phyloP scores from a whole-genome alignment of 1,140 invertebrate genomes.

The Macrocentrus cingulum region DNA sequence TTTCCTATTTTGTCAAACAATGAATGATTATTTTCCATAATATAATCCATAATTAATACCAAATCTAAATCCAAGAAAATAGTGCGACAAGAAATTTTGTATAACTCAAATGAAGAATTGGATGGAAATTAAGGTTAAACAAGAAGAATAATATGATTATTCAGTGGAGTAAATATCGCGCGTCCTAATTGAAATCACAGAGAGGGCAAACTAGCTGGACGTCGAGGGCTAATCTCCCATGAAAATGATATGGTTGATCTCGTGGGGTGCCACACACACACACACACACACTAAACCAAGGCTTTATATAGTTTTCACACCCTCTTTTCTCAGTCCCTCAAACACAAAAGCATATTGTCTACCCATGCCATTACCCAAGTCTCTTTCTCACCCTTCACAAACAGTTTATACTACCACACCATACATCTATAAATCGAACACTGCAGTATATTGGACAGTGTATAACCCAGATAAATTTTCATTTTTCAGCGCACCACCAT shows the following conservation, averaged over 20 bases:
- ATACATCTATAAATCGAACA: no score
- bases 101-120: no score
- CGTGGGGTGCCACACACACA: conserved; percentile 39
- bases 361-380: conserved; percentile 9
- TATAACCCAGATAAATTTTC: not conserved
- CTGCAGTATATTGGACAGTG: not conserved
- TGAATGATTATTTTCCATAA: no score
- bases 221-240: conserved; percentile 49
- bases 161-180: not conserved
- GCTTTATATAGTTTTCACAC: conserved; percentile 53
- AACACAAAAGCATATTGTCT: conserved; percentile 46
- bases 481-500: conserved; percentile 22
- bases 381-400: not conserved
- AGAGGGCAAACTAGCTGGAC: no score
- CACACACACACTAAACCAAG: conserved; percentile 41
- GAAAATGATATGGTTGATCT: conserved; percentile 57
- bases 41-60: no score
- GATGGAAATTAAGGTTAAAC: no score
- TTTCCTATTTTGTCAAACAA: no score
- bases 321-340: conserved; percentile 28
- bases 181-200: conserved; percentile 54
- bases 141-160: no score
- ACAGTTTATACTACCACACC: no score
- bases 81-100: no score
- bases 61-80: no score